Evolutionary conservation across 2,113 vertebrate species (phyloP), one percentile per base, ranked within the genome.

Genomic region (Desmodus rotundus): DNA sequence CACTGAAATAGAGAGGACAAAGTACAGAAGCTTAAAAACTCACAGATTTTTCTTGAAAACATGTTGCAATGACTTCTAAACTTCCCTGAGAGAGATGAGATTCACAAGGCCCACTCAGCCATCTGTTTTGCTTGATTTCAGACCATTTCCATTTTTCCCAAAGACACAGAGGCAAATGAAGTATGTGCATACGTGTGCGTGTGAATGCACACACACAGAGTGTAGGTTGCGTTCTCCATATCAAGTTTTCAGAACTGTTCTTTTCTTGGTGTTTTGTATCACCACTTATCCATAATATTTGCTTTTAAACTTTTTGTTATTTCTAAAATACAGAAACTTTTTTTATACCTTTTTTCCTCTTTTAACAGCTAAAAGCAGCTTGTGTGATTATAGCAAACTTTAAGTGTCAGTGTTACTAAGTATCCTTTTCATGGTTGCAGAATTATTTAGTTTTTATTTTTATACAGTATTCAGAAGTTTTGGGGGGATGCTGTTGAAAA

Each of bases 121-220:
- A 95, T 97, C 91, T 98, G 73, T 61, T 97, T 43, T 94, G 61
- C 89, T 78, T 41, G 0, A 26, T 89, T 97, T 87, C 58, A 94
- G 93, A 54, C 54, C 24, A 36, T 96, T 97, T 97, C 9, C 47
- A 84, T 97, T 93, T 96, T 88, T 88, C 94, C 88, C 45, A 83
- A 88, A 17, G 84, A 91, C 54, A 93, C 43, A 87, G 65, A 96
- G 73, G 15, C 36, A 93, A 83, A 72, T 74, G 74, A 58, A 41
- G 20, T 73, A 54, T 78, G 72, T 92, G 84, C 47, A 58, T 74
- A 24, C 22, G 31, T 63, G 77, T 87, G 72, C 33, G 12, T 63
- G 65, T 33, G 20, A 52, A 15, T 13, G 19, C 8, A 68, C 61
- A 45, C 61, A 38, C 63, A 73, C 24, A 41, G 4, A 19, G 1